These are phyloP conservation scores for Ophonus ardosiacus DNA, from an alignment of 2,888 invertebrate genomes.

Conservation along the genomic window DNA sequence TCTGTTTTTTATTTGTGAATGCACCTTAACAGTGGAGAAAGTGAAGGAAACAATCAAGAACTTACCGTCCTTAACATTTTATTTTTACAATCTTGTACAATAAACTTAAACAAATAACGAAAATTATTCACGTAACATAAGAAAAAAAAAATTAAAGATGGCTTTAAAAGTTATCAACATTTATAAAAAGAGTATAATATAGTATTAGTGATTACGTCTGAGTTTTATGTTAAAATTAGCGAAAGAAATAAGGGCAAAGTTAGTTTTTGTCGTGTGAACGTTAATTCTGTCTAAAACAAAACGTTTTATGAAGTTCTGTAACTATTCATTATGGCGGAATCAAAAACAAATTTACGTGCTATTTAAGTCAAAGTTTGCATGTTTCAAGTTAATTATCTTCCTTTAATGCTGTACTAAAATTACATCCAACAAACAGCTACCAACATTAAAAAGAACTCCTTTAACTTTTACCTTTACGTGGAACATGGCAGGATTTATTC, in stretches of 20 bases:
- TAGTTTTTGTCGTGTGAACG: conserved; percentile 5
- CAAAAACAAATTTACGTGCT: conserved; percentile 39
- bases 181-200: background rate
- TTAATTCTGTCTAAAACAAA: conserved; percentile 12
- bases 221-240: background rate
- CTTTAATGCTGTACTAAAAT: background rate
- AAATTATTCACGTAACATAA: too few species aligned
- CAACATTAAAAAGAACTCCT: background rate
- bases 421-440: background rate
- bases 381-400: conserved; percentile 31
- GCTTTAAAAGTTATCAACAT: too few species aligned
- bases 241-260: background rate
- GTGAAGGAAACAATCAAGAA: too few species aligned
- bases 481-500: background rate
- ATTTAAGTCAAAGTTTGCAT: conserved; percentile 35
- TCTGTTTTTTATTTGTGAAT: too few species aligned
- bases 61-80: too few species aligned
- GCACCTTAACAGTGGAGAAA: too few species aligned
- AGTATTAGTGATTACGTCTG: background rate
- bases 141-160: too few species aligned
- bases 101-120: too few species aligned
- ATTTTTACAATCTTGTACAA: too few species aligned
- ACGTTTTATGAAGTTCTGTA: conserved; percentile 1
- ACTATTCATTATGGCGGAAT: conserved; percentile 24
- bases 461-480: background rate